Base-by-base conservation (phyloP, 2,797 vertebrate genomes). In the Lophotriccus pileatus region DNA sequence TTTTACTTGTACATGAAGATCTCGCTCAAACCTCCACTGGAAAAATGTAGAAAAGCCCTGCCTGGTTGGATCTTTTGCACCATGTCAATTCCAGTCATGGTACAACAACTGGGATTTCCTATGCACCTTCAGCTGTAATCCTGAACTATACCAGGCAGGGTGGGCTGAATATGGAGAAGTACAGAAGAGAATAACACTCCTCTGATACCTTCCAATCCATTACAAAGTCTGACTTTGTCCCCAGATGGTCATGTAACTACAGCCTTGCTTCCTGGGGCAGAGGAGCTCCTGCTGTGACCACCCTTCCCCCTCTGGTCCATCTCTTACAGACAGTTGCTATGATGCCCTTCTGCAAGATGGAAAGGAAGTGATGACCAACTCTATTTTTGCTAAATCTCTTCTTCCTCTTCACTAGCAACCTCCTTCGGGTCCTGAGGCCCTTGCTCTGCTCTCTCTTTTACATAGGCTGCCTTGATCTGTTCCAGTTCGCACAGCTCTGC, bases 391-490 rank as follows among this genome's bases (percentile, higher is more conserved):
- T 94, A 98, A 34, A 94, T 93, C 6, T 99, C 98, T 10, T 98
- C 99, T 14, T 99, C 99, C 1, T 99, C 99, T 86, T 99, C 99
- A 22, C 99, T 99, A 62, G 87, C 78, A 6, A 84, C 89, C 5
- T 95, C 89, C 73, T 98, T 96, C 4, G 98, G 93, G n/a, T 96
- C 96, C 12, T 97, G 97, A 94, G 97, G 95, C 68, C 95, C 95
- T 9, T 88, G 96, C 55, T 98, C 94, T 0, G 89, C 90, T 77
- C 87, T 97, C 73, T 98, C 98, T 19, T 98, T 98, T 37, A 98
- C 72, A 6, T 99, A 99, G 81, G 98, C 97, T 64, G 93, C 98
- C 93, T 99, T 99, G 91, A 99, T 98, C 59, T 96, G 97, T 96
- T 99, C 98, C 96, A 99, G 98, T 90, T 99, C 98, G 0, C 28